Conservation (phyloP, 2,797 vertebrate genomes). For the Eulemur rubriventer region DNA sequence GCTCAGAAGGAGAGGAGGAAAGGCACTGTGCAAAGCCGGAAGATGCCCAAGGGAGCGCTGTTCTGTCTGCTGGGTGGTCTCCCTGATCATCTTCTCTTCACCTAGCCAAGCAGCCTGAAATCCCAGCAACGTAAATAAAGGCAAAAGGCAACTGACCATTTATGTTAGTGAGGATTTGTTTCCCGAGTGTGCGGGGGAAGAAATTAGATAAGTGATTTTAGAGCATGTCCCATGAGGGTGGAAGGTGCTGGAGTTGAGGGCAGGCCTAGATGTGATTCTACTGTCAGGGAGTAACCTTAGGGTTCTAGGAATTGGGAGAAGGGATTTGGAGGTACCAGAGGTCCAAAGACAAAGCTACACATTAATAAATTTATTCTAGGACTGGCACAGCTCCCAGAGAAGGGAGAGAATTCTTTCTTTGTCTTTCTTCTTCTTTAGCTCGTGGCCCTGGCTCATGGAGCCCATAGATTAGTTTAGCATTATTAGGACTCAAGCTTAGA, state of each 20-base stretch:
- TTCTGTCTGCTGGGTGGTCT: background rate
- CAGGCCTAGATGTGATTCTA: background rate
- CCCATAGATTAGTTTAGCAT: background rate
- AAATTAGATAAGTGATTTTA: slow-evolving; percentile 8
- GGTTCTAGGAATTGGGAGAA: background rate
- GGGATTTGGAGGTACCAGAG: background rate
- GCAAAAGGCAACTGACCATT: background rate
- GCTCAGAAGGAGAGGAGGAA: background rate
- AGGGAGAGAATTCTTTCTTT: background rate
- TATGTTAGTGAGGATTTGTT: background rate
- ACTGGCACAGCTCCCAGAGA: background rate
- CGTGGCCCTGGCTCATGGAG: background rate
- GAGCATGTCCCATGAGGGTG: background rate
- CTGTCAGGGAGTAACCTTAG: background rate
- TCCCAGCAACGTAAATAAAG: slow-evolving; percentile 17
- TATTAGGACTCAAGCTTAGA: background rate
- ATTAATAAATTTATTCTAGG: background rate
- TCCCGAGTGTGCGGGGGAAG: background rate
- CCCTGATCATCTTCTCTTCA: slow-evolving; percentile 10
- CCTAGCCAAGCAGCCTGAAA: slow-evolving; percentile 31
- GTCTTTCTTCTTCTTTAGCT: background rate
- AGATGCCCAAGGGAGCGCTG: background rate
- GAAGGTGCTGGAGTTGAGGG: background rate
- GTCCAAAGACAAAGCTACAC: background rate
- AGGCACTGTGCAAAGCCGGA: background rate